These are phyloP conservation scores for Nicator chloris DNA, from an alignment of 2,113 vertebrate genomes.

Conservation along the genomic window DNA sequence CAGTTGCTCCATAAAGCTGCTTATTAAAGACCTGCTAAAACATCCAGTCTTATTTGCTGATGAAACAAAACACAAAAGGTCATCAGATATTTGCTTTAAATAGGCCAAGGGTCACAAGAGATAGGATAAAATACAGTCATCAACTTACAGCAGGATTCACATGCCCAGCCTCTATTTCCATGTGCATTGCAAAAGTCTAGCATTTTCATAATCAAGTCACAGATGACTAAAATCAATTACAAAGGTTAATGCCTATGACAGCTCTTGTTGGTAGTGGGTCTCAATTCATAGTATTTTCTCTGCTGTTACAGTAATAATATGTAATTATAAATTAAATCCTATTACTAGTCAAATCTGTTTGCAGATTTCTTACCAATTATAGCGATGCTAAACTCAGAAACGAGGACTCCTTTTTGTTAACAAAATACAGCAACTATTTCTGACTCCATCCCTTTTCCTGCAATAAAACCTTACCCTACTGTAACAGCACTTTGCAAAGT, in stretches of 20 bases:
- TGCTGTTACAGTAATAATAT: neutral
- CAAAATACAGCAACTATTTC: neutral
- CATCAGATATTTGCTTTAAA: neutral
- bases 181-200: slow-evolving; percentile 12
- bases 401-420: fast-evolving
- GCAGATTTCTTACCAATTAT: neutral
- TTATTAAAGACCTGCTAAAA: slow-evolving; percentile 15
- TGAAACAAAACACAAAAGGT: neutral
- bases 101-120: neutral
- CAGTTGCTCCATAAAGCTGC: neutral
- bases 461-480: neutral
- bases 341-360: neutral
- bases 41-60: neutral
- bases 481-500: neutral
- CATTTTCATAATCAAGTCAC: slow-evolving; percentile 17
- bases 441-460: neutral
- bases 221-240: neutral
- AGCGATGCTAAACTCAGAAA: neutral
- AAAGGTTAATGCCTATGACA: neutral
- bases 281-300: neutral
- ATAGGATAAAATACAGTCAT: slow-evolving; percentile 7
- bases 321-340: neutral
- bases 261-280: neutral
- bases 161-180: neutral
- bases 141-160: neutral